Evolutionary conservation across 2,797 vertebrate species (phyloP), one percentile per base, ranked within the genome.

Genomic region (Lemur catta): DNA sequence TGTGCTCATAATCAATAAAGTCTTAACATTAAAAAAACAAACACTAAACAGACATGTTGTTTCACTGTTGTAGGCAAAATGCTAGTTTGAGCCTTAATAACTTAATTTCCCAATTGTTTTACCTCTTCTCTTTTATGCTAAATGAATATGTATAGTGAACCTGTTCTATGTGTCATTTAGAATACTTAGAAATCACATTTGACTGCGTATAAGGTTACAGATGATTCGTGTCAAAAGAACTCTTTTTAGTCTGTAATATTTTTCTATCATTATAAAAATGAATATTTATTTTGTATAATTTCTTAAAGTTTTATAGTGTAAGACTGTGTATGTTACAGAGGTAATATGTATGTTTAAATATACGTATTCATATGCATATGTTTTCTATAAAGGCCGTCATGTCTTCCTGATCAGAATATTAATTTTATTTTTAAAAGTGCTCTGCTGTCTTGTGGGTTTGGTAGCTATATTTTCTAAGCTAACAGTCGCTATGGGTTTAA

Each of bases 381-480:
- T 84, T 41, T 38, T 65, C 46, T 10, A 48, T 52, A 61, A 57
- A 80, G 35, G 72, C 87, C 76, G 89, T 69, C 24, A 89, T 4
- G 28, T 75, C 43, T 95, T 86, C 59, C 63, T 94, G 33, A 88
- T 30, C n/a, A 72, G 48, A 89, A 50, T 4, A 24, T 52, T 43
- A 50, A 84, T 90, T 94, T 97, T 91, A 78, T 86, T 91, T 95
- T 84, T 84, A 55, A 38, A 85, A 86, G 57, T 84, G 33, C 67
- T 86, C 26, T 91, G 65, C 33, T 92, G 14, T 75, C n/a, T 81
- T 75, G 20, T n/a, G 76, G 75, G 7, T 55, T 84, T 75, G 11
- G 15, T 84, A 46, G 33, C 81, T 14, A 14, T 87, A 48, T 71
- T 88, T 86, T 90, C n/a, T 46, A 84, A 91, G 24, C 67, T 61